These are phyloP conservation scores for Catharus ustulatus DNA, from an alignment of 2,797 vertebrate genomes.

Conservation along the genomic window DNA sequence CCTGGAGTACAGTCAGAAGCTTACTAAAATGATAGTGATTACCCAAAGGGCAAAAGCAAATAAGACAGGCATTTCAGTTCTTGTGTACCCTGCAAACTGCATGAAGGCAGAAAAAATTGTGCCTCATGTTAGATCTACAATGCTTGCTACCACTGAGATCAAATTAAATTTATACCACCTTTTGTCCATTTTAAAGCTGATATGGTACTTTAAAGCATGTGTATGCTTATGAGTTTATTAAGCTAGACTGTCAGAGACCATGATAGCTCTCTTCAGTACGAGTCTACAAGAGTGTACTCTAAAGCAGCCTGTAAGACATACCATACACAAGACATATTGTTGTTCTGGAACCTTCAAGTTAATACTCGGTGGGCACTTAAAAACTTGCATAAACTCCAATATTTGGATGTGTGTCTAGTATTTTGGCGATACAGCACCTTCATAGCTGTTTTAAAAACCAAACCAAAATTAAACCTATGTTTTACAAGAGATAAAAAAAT, in stretches of 20 bases:
- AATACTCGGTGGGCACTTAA: neutral
- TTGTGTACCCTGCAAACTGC: neutral
- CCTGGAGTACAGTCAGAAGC: conserved; percentile 32
- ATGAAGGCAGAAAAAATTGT: conserved; percentile 1
- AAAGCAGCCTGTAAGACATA: neutral
- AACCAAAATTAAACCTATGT: neutral
- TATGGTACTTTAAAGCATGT: neutral
- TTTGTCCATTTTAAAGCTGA: neutral
- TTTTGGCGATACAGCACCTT: neutral
- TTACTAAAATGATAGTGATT: conserved; percentile 46
- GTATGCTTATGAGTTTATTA: neutral
- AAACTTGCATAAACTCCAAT: neutral
- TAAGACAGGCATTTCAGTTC: neutral
- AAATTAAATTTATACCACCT: neutral
- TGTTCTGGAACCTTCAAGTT: neutral
- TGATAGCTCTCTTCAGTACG: neutral
- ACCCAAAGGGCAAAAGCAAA: conserved; percentile 44
- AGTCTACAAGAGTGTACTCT: neutral
- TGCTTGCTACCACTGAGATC: neutral
- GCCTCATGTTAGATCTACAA: neutral
- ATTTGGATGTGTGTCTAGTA: neutral
- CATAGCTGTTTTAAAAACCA: neutral
- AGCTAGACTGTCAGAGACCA: neutral
- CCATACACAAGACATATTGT: neutral
- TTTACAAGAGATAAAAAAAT: neutral